A percentile compares a stretch with the other conserved stretches of the same genome.
phyloP scores from a whole-genome alignment of 2,888 invertebrate genomes.

The Lymantria dispar region DNA sequence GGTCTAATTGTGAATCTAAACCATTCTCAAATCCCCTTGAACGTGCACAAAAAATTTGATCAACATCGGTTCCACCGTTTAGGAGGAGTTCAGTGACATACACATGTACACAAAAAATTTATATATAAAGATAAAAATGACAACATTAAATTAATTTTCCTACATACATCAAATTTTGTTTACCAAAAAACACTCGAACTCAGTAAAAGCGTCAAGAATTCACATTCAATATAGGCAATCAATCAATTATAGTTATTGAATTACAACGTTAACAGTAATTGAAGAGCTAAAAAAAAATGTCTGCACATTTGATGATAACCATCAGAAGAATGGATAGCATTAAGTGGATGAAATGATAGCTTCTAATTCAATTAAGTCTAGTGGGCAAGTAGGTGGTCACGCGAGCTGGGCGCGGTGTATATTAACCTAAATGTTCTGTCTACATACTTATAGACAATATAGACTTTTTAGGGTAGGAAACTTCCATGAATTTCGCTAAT shows the following conservation, averaged over 20 bases:
- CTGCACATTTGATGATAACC: constrained; percentile 33
- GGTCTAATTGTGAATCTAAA: no score
- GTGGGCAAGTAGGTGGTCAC: constrained; percentile 45
- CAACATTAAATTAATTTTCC: background rate
- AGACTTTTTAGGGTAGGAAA: constrained; percentile 8
- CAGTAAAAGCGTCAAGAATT: background rate
- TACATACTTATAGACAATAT: constrained; percentile 1
- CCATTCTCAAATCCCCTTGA: no score
- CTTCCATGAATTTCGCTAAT: constrained; percentile 1
- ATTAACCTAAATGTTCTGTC: constrained; percentile 30
- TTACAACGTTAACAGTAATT: constrained; percentile 15
- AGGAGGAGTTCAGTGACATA: no score
- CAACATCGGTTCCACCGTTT: no score
- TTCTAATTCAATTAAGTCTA: constrained; percentile 68
- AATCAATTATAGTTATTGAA: constrained; percentile 3
- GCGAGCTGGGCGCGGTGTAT: constrained; percentile 42
- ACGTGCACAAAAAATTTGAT: no score
- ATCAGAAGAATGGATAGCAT: constrained; percentile 44
- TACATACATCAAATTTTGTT: background rate
- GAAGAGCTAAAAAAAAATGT: constrained; percentile 28
- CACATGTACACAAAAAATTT: no score
- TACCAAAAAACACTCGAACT: background rate
- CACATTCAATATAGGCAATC: background rate
- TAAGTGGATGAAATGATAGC: constrained; percentile 64
- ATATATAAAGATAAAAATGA: background rate